A percentile compares a stretch with the other conserved stretches of the same genome.
Conservation (phyloP, 1,140 invertebrate genomes). For the Cepaea nemoralis region DNA sequence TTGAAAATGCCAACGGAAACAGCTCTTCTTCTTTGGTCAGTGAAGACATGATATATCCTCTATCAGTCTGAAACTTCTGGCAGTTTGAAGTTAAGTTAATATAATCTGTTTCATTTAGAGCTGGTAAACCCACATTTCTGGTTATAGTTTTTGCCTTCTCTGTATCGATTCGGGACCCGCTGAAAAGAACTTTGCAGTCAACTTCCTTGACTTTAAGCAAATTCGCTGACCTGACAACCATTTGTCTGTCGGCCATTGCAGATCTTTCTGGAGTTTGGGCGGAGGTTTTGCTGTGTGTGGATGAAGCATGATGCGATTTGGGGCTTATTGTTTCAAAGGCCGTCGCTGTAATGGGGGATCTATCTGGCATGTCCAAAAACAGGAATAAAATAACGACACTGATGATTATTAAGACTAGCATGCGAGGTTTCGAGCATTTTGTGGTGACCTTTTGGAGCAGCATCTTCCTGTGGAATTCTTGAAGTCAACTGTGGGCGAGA, state of each 20-base stretch:
- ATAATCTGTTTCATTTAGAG: neutral
- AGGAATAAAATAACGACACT: too few relatives aligned
- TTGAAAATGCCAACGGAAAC: conserved; percentile 61
- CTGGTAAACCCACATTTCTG: neutral
- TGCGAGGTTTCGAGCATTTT: too few relatives aligned
- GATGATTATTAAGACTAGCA: too few relatives aligned
- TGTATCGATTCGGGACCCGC: neutral
- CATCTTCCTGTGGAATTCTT: too few relatives aligned
- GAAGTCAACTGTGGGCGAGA: too few relatives aligned
- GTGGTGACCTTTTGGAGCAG: too few relatives aligned
- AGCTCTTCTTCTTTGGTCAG: conserved; percentile 43
- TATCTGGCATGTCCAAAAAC: too few relatives aligned
- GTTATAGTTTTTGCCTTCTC: neutral
- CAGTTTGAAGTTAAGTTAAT: conserved; percentile 5
- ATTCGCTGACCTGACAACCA: neutral
- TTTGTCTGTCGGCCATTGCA: neutral
- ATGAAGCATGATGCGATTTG: too few relatives aligned
- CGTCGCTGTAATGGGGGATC: too few relatives aligned
- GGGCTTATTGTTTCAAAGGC: too few relatives aligned
- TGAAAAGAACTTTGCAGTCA: neutral
- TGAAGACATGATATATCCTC: conserved; percentile 15
- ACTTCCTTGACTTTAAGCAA: neutral
- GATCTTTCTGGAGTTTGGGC: too few relatives aligned
- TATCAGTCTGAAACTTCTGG: neutral
- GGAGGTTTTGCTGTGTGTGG: too few relatives aligned